Evolutionary conservation across 2,113 vertebrate species (phyloP), one percentile per base, ranked within the genome.

Genomic region (Carassius gibelio): DNA sequence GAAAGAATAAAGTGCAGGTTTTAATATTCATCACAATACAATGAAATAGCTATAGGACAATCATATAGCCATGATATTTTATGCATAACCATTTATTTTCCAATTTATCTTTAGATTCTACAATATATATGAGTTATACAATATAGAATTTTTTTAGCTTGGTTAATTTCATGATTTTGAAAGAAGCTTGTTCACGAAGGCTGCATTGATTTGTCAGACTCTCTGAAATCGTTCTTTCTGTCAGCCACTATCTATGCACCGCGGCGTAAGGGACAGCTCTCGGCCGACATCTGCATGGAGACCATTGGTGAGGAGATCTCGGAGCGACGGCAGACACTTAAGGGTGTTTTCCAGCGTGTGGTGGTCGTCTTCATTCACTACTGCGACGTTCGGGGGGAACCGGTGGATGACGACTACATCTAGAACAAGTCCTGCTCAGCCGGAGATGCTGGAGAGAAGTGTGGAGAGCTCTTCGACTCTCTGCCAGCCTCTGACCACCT

Each of bases 241-340:
- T 5, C 87, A 99, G 98, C 96, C 82, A 99, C 98, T 55, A 98
- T 99, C 91, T 99, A 99, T 8, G 98, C 98, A 19, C 98, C 98
- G 0, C 94, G 98, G 34, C 96, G 98, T 72, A 99, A 99, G 93
- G 98, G 98, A 83, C 98, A 99, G 85, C 92, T 99, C 21, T 99
- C 98, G 0, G 97, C 97, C 0, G 98, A 99, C 91, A 98, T 99
- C 90, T 99, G 98, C 89, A 98, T 99, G 97, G 98, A 99, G 91
- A 99, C 97, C 6, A 98, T 99, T 26, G 98, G 98, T 1, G 98
- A 99, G 81, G 98, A 99, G 92, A 99, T 99, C 91, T 98, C 98
- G 0, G 98, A 99, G 91, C 94, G 96, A 81, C 93, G 98, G 0
- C 97, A 99, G 92, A 96, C 96, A 91, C 95, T 94, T 10, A 93